phyloP scores from a whole-genome alignment of 2,113 vertebrate species.

The Lanius ludovicianus region DNA sequence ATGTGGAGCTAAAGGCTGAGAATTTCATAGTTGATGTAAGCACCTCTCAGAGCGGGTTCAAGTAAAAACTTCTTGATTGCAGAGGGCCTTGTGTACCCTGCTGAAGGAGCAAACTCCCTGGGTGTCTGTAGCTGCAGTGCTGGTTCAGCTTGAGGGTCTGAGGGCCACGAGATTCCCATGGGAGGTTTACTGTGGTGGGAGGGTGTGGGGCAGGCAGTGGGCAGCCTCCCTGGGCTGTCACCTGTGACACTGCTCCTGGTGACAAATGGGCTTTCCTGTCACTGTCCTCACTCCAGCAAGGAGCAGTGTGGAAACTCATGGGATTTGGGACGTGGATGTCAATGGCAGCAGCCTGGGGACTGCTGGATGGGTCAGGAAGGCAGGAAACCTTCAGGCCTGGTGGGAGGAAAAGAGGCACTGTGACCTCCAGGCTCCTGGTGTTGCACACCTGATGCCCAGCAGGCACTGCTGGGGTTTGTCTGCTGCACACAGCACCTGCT shows the following conservation, averaged over 20 bases:
- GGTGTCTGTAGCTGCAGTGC: not conserved
- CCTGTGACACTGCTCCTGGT: not conserved
- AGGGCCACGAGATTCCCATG: rapidly evolving
- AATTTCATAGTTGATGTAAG: conserved; percentile 89
- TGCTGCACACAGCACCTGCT: not conserved
- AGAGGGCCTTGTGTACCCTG: not conserved
- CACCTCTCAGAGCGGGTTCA: not conserved
- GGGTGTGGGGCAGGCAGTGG: not conserved
- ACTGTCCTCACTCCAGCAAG: not conserved
- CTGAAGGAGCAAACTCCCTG: not conserved
- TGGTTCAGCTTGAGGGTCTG: not conserved
- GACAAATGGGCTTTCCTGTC: not conserved
- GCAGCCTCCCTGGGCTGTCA: not conserved
- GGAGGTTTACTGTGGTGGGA: not conserved
- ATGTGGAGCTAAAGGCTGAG: conserved; percentile 73
- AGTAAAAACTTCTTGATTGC: not conserved
- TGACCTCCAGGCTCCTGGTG: not conserved
- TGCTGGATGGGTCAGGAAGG: not conserved
- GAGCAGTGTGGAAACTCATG: not conserved
- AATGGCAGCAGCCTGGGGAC: not conserved
- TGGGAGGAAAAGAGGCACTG: not conserved
- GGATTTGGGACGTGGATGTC: rapidly evolving
- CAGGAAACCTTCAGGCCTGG: rapidly evolving
- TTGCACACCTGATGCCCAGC: not conserved
- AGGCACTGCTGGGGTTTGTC: not conserved